A percentile compares a stretch with the other conserved stretches of the same genome.
Evolutionary conservation across 2,888 invertebrate genomes (phyloP).

Genomic region (Lepidocyrtinus sp.): DNA sequence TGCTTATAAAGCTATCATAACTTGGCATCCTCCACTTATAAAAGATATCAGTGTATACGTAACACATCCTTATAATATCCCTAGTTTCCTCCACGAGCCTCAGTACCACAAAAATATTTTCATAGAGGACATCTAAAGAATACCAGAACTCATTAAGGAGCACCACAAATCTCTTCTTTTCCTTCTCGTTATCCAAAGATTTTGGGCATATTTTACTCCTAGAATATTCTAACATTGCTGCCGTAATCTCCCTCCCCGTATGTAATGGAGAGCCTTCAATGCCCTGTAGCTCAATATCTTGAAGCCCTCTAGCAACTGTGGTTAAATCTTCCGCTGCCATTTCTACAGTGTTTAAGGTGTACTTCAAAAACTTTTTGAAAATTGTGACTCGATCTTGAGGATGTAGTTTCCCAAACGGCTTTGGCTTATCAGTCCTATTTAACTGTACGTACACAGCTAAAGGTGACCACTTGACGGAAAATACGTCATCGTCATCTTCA

Average conservation of each 20-base stretch:
- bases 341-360: conserved; percentile 46
- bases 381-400: conserved; percentile 47
- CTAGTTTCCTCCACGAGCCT: conserved; percentile 57
- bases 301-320: not conserved
- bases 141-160: conserved; percentile 49
- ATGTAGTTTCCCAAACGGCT: conserved; percentile 31
- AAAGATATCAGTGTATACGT: conserved; percentile 62
- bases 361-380: conserved; percentile 43
- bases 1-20: conserved; percentile 51
- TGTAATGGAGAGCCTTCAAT: too few species aligned
- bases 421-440: not conserved
- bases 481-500: conserved; percentile 51
- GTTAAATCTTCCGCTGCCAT: conserved; percentile 52
- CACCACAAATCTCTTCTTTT: conserved; percentile 11
- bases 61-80: conserved; percentile 61
- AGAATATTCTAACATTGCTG: conserved; percentile 30
- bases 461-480: conserved; percentile 55
- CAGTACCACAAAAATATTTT: conserved; percentile 48
- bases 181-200: conserved; percentile 1
- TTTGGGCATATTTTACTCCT: conserved; percentile 26
- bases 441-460: conserved; percentile 31
- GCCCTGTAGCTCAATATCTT: not conserved
- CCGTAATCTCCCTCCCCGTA: conserved; percentile 7
- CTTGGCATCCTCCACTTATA: conserved; percentile 62
- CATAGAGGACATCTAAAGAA: conserved; percentile 55